A percentile compares a stretch with the other conserved stretches of the same genome.
Evolutionary conservation across 2,113 vertebrate species (phyloP).

Genomic region (Penelope pileata): DNA sequence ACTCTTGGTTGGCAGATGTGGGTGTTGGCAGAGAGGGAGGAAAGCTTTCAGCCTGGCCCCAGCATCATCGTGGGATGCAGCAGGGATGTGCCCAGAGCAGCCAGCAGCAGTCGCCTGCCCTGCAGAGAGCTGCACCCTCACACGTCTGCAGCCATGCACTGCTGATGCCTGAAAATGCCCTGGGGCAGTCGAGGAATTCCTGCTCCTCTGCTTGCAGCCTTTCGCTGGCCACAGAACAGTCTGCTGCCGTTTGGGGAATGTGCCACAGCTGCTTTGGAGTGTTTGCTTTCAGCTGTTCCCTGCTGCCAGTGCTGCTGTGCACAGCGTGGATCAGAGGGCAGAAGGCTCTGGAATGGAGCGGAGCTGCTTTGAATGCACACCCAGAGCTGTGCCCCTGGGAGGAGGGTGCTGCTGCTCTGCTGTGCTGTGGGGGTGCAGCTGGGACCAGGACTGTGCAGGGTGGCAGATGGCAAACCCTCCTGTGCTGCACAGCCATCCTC

Average conservation of each 20-base stretch:
- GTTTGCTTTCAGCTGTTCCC: constrained; percentile 33
- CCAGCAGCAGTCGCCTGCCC: neutral
- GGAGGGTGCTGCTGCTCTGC: neutral
- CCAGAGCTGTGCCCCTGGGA: neutral
- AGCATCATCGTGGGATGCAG: neutral
- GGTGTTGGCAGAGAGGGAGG: neutral
- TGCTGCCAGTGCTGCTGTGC: neutral
- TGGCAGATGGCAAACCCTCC: neutral
- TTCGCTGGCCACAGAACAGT: neutral
- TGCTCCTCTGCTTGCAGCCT: neutral
- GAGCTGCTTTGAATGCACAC: neutral
- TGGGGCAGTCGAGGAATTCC: neutral
- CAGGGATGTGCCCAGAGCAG: neutral
- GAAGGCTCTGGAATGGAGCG: neutral
- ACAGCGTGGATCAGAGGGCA: neutral
- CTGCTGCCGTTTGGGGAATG: neutral
- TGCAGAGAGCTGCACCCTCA: neutral
- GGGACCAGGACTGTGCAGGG: neutral
- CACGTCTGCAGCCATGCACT: neutral
- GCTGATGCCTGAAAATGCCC: neutral
- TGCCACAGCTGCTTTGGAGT: neutral
- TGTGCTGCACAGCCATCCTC: neutral
- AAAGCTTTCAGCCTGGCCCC: neutral
- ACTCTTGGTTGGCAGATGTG: neutral
- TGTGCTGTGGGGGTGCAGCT: accelerated